phyloP scores from a whole-genome alignment of 2,113 vertebrate genomes.

The Tangachromis dhanisi region DNA sequence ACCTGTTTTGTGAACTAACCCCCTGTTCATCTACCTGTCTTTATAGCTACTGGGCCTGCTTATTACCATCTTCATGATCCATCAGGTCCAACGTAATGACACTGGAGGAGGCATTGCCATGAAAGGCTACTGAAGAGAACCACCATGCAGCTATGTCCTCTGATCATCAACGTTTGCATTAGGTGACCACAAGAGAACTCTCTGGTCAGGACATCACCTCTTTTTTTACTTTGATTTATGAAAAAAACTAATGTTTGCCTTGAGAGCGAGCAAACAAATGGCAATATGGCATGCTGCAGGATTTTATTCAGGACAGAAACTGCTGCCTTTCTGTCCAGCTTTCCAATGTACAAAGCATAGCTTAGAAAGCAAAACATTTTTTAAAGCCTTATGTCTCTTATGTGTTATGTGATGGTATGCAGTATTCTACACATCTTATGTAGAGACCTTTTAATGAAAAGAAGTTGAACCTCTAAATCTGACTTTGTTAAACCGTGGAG shows the following conservation, averaged over 20 bases:
- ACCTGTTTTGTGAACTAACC: neutral
- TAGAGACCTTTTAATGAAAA: neutral
- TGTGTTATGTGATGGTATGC: neutral
- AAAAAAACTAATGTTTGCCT: neutral
- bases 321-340: neutral
- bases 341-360: neutral
- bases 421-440: neutral
- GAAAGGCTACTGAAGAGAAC: neutral
- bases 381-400: neutral
- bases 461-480: neutral
- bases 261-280: neutral
- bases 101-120: neutral
- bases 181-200: neutral
- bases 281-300: neutral
- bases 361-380: neutral
- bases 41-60: neutral
- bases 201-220: neutral
- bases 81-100: neutral
- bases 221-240: neutral
- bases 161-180: neutral
- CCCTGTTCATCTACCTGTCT: neutral
- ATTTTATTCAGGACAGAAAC: neutral
- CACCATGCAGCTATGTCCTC: no score
- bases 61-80: neutral
- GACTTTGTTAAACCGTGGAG: neutral